Evolutionary conservation across 2,113 vertebrate genomes (phyloP).

Genomic region (Nipponia nippon): DNA sequence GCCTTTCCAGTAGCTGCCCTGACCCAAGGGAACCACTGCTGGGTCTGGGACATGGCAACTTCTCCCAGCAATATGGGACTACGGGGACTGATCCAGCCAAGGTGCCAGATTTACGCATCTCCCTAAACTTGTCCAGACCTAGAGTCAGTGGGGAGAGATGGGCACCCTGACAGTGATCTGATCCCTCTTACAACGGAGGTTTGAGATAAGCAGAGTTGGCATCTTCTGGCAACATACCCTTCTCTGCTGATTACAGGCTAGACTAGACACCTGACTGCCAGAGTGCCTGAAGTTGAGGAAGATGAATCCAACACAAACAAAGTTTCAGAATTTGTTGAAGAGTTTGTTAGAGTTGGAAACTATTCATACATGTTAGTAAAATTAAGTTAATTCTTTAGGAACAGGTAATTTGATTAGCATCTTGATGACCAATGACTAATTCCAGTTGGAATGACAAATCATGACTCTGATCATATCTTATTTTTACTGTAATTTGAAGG

Average conservation of each 20-base stretch:
- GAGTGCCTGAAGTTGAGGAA: not conserved
- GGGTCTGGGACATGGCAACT: accelerated
- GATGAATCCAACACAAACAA: not conserved
- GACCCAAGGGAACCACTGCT: not conserved
- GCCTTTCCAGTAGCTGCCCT: not conserved
- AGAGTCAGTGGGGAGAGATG: not conserved
- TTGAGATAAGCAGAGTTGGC: not conserved
- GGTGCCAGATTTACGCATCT: not conserved
- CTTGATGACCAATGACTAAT: conserved; percentile 42
- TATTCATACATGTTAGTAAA: not conserved
- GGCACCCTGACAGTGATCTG: not conserved
- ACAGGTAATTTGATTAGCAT: not conserved
- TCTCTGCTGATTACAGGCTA: not conserved
- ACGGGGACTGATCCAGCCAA: not conserved
- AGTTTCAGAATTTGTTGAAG: not conserved
- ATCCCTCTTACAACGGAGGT: not conserved
- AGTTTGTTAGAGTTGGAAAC: not conserved
- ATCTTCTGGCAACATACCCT: not conserved
- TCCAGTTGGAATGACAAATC: conserved; percentile 30
- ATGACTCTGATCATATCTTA: not conserved
- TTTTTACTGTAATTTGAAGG: conserved; percentile 1
- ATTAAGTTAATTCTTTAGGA: not conserved
- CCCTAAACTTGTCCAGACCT: not conserved
- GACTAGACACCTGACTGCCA: too few species aligned
- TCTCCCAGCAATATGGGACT: not conserved